phyloP scores from a whole-genome alignment of 2,797 vertebrate species.

The Gorsachius magnificus region DNA sequence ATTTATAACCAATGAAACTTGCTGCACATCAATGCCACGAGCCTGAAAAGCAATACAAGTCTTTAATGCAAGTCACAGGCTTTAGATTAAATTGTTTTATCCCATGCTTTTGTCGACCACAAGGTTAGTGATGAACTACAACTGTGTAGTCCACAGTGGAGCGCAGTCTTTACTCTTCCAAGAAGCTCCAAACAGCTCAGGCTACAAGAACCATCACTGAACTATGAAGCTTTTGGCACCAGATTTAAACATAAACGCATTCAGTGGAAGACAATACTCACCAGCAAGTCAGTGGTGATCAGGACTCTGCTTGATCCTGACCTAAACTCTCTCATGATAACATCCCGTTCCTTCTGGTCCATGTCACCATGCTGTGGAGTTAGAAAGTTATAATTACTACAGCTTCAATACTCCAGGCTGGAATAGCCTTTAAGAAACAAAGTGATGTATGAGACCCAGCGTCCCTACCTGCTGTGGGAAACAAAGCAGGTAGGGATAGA shows the following conservation, averaged over 20 bases:
- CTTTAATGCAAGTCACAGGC: not conserved
- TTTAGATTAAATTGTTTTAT: accelerated
- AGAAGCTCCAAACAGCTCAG: conserved; percentile 70
- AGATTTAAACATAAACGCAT: accelerated
- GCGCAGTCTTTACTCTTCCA: conserved; percentile 82
- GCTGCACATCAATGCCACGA: conserved; percentile 98
- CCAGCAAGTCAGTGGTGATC: conserved; percentile 98
- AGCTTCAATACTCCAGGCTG: not conserved
- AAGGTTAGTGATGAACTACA: conserved; percentile 77
- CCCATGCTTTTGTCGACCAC: conserved; percentile 64
- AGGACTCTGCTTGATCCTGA: conserved; percentile 96
- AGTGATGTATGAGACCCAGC: conserved; percentile 86
- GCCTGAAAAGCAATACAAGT: conserved; percentile 76
- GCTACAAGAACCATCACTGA: conserved; percentile 68
- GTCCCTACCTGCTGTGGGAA: conserved; percentile 80
- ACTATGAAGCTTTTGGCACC: conserved; percentile 66
- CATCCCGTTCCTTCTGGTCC: conserved; percentile 98
- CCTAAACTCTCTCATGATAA: conserved; percentile 97
- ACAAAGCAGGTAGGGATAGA: conserved; percentile 85
- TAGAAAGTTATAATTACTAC: not conserved
- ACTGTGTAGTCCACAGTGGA: conserved; percentile 81
- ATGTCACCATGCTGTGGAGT: conserved; percentile 92
- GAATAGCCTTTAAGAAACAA: accelerated
- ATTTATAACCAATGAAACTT: conserved; percentile 98
- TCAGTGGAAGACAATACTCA: conserved; percentile 58